Evolutionary conservation across 53 echinoderm and acorn worm genomes (phyloP), one percentile per base, ranked within the genome.

Genomic region (Mesocentrotus franciscanus): DNA sequence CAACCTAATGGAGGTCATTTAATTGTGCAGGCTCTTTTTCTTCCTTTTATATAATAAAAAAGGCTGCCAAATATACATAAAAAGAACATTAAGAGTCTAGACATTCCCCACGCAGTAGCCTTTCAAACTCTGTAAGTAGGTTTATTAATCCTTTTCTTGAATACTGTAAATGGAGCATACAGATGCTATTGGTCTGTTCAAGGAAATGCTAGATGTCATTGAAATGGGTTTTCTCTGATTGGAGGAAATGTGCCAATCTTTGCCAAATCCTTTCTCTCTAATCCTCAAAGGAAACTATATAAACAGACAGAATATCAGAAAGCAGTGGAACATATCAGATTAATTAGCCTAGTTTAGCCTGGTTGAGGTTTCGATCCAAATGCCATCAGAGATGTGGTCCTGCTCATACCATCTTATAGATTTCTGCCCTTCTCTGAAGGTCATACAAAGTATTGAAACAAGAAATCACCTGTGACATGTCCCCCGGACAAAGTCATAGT

Each of bases 251-350:
- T n/a, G 29, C 24, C 60, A 33, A 61, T 90, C 90, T 90, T 60
- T 64, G 91, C 32, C 64, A 36, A 66, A n/a, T 29, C 66, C 91
- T 91, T 34, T 39, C 35, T 30, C 22, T 36, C 91, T 33, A 66
- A 91, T 91, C 68, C 91, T 58, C n/a, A 8, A 8, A 66, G 91
- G 66, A 91, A 91, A 22, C 91, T 5, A 17, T 56, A 26, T 0
- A 55, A 85, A 85, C 56, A 49, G 58, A 87, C 87, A 58, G 84
- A 55, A 84, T 42, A 84, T 39, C 55, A 84, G 26, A 87, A 87
- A 87, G 58, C 87, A 12, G 20, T 87, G 58, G 27, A 87, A 87
- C 87, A 87, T 87, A 87, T 87, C 87, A 87, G 87, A 87, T 87
- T 84, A 84, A 84, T 84, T 87, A 87, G 87, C 87, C 87, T 58